phyloP scores from a whole-genome alignment of 2,113 vertebrate genomes.

The Nanorana parkeri region DNA sequence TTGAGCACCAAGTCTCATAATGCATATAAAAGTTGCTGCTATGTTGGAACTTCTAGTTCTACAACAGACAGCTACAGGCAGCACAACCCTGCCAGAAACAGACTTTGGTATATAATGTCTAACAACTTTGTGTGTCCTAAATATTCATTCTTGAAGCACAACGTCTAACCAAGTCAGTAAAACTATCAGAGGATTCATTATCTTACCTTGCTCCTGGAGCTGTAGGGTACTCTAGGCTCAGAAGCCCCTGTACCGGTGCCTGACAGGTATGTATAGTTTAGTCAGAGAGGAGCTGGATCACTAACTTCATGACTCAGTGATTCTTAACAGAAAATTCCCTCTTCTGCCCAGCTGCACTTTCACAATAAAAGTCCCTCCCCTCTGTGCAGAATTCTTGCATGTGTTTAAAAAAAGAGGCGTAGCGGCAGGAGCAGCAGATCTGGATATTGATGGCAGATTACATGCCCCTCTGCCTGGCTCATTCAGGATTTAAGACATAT shows the following conservation, averaged over 20 bases:
- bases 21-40: too few relatives aligned
- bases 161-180: too few relatives aligned
- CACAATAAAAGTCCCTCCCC: constrained; percentile 78
- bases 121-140: too few relatives aligned
- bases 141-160: too few relatives aligned
- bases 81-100: too few relatives aligned
- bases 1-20: too few relatives aligned
- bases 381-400: constrained; percentile 38
- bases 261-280: constrained; percentile 71
- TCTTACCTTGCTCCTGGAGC: neutral
- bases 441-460: neutral
- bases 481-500: neutral
- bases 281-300: constrained; percentile 57
- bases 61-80: too few relatives aligned
- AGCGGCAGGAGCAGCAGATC: constrained; percentile 50
- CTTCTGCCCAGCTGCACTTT: constrained; percentile 60
- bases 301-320: constrained; percentile 67
- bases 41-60: too few relatives aligned
- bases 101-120: too few relatives aligned
- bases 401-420: constrained; percentile 59
- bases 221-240: neutral
- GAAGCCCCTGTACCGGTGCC: constrained; percentile 51
- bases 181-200: too few relatives aligned
- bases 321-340: constrained; percentile 52
- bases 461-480: neutral